Evolutionary conservation across 1,140 invertebrate species (phyloP), one percentile per base, ranked within the genome.

Genomic region (Himalopsyche phryganea): DNA sequence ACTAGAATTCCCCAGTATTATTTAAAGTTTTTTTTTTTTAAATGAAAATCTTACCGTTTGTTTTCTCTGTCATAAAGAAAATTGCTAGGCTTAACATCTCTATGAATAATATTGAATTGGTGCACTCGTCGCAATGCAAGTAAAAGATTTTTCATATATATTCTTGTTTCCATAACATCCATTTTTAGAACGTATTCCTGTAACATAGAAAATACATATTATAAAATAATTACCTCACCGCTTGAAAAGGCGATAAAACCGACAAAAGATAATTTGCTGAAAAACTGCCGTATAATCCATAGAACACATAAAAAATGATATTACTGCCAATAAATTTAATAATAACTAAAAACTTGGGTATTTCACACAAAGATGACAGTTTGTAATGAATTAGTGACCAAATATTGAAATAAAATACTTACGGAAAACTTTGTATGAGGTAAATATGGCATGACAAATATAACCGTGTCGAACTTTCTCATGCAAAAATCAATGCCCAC

Each of bases 31-130:
- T n/a, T n/a, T n/a, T n/a, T n/a, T n/a, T n/a, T n/a, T n/a, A 11
- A n/a, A 40, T 40, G 4, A 48, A n/a, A 49, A 41, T 77, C 71
- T 80, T 79, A 90, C 87, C 83, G 82, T 73, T 82, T 84, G 46
- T 82, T 83, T n/a, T 78, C 75, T 23, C 90, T 77, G 72, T 94
- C 87, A 68, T 92, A 96, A 1, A 96, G 78, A 71, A 96, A 96
- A 77, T 96, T 96, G 70, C 85, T 90, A 4, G 94, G 92, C 76
- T 96, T 96, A n/a, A 96, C 83, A 71, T 96, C 93, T 64, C 94
- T 79, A 71, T 96, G 94, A 61, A 96, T 94, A 48, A 96, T 85
- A 60, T 87, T 84, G 71, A 89, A 90, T 51, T 85, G 82, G 75
- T 96, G 94, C 41, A 96, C 89, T 66, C 89, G 82, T 41, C 78